phyloP scores from a whole-genome alignment of 1,140 invertebrate genomes.

The Meloidogyne exigua region DNA sequence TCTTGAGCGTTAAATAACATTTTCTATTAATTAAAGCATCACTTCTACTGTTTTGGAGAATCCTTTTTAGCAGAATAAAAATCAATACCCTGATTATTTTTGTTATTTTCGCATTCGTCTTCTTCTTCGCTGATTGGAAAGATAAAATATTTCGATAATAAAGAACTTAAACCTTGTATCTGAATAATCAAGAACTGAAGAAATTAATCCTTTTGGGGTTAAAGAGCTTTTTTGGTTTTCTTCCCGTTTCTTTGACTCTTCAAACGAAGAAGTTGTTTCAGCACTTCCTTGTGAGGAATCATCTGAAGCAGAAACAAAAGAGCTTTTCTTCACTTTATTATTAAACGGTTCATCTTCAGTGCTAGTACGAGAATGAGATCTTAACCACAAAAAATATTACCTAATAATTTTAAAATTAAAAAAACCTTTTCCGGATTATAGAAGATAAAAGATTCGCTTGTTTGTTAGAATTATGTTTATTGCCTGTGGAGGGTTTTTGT shows the following conservation, averaged over 20 bases:
- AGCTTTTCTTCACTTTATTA: not conserved
- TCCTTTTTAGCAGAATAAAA: not conserved
- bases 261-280: not conserved
- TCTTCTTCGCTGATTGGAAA: not conserved
- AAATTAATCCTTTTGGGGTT: not conserved
- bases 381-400: not conserved
- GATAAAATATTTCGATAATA: not conserved
- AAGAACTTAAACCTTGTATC: slow-evolving; percentile 1
- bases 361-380: not conserved
- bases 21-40: not conserved
- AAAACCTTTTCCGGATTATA: slow-evolving; percentile 20
- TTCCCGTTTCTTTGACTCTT: not conserved
- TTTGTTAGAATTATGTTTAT: not conserved
- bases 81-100: not conserved
- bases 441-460: slow-evolving; percentile 8
- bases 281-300: not conserved
- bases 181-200: slow-evolving; percentile 1
- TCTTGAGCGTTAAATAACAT: not conserved
- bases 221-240: not conserved
- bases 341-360: not conserved
- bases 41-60: not conserved
- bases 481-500: slow-evolving; percentile 6
- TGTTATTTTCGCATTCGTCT: not conserved
- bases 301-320: not conserved
- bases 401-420: not conserved